phyloP scores from a whole-genome alignment of 2,888 invertebrate genomes.

The Troides aeacus region DNA sequence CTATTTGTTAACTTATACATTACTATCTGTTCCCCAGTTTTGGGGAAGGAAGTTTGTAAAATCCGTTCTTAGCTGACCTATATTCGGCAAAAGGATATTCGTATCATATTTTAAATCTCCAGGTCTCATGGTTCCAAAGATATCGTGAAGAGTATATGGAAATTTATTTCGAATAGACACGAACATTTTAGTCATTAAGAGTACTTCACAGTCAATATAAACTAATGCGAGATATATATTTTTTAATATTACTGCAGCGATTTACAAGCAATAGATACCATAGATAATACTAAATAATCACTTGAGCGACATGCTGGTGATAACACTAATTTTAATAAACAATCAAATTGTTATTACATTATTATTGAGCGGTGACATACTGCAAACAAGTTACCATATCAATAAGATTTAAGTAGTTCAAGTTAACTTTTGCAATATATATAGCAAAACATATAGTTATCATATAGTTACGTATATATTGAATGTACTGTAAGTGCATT shows the following conservation, averaged over 20 bases:
- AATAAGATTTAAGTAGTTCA: neutral
- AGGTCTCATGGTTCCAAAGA: too few relatives aligned
- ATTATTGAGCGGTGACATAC: neutral
- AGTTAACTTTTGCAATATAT: neutral
- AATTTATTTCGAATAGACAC: neutral
- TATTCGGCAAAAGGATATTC: too few relatives aligned
- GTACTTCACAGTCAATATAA: neutral
- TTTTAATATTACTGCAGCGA: neutral
- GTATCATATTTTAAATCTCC: too few relatives aligned
- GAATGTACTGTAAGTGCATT: conserved; percentile 16
- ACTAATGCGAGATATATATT: neutral
- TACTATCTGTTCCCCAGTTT: too few relatives aligned
- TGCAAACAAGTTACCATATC: neutral
- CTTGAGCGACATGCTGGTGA: neutral
- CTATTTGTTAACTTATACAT: too few relatives aligned
- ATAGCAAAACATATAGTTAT: neutral
- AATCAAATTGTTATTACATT: neutral
- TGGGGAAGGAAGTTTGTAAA: too few relatives aligned
- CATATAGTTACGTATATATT: neutral
- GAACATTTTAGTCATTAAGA: neutral
- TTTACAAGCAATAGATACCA: neutral
- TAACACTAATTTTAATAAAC: neutral
- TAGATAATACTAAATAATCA: neutral
- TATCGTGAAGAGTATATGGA: too few relatives aligned
- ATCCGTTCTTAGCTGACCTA: too few relatives aligned